These are phyloP conservation scores for Eulemur rubriventer DNA, from an alignment of 2,797 vertebrate genomes.

Conservation along the genomic window DNA sequence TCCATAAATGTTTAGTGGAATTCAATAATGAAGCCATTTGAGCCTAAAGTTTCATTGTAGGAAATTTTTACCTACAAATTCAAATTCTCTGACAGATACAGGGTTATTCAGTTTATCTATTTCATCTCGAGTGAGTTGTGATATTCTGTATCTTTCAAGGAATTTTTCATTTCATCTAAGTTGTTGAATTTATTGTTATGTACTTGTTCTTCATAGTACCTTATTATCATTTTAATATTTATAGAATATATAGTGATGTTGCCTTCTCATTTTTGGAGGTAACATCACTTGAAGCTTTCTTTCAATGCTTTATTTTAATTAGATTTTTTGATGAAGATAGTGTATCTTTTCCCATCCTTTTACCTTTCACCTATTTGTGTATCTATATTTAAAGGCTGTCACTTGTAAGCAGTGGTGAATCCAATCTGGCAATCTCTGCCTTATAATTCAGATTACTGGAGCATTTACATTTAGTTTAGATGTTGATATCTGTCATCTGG, in stretches of 20 bases:
- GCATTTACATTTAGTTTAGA: background rate
- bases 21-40: background rate
- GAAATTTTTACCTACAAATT: background rate
- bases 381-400: background rate
- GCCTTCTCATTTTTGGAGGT: background rate
- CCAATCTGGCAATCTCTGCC: background rate
- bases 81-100: background rate
- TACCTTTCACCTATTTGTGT: background rate
- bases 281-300: background rate
- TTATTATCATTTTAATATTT: background rate
- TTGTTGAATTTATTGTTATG: no score
- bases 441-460: background rate
- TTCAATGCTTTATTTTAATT: background rate
- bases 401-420: background rate
- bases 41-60: background rate
- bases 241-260: background rate
- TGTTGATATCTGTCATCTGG: background rate
- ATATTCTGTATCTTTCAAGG: background rate
- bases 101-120: background rate
- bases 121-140: background rate
- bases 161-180: background rate
- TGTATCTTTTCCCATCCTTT: background rate
- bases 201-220: background rate
- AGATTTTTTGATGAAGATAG: background rate
- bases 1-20: background rate